These are phyloP conservation scores for Macroglossus sobrinus DNA, from an alignment of 2,113 vertebrate species.

Conservation along the genomic window DNA sequence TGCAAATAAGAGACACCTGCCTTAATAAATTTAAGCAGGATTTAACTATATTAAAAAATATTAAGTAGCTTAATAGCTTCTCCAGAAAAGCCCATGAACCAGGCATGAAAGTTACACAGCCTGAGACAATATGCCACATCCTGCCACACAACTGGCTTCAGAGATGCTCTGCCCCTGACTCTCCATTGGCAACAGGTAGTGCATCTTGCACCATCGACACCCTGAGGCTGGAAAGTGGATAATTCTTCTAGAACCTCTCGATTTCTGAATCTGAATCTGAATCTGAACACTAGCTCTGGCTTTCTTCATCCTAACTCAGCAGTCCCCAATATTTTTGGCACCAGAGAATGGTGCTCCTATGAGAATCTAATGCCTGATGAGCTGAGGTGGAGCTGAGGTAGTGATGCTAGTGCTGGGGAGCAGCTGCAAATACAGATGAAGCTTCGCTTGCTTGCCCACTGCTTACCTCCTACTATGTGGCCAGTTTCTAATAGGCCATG, in stretches of 20 bases:
- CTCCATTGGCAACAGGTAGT: too few relatives aligned
- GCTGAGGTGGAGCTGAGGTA: too few relatives aligned
- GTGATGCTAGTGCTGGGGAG: too few relatives aligned
- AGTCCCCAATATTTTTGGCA: too few relatives aligned
- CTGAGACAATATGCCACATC: background rate
- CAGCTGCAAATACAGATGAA: too few relatives aligned
- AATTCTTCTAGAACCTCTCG: background rate
- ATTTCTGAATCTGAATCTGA: background rate
- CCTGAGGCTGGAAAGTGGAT: background rate
- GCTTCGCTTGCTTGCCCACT: too few relatives aligned
- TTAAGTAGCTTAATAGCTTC: background rate
- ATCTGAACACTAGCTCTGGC: background rate
- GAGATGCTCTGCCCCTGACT: too few relatives aligned
- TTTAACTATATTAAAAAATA: background rate
- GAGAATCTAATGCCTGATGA: too few relatives aligned
- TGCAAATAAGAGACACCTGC: background rate
- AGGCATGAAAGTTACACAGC: background rate
- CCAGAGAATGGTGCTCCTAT: too few relatives aligned
- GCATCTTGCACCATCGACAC: background rate
- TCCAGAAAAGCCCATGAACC: background rate
- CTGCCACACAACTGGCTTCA: background rate
- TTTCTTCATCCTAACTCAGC: background rate
- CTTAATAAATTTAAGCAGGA: background rate
- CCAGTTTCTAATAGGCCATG: too few relatives aligned
- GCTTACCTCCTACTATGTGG: too few relatives aligned